Evolutionary conservation across 2,113 vertebrate genomes (phyloP), one percentile per base, ranked within the genome.

Genomic region (Hoplias malabaricus): DNA sequence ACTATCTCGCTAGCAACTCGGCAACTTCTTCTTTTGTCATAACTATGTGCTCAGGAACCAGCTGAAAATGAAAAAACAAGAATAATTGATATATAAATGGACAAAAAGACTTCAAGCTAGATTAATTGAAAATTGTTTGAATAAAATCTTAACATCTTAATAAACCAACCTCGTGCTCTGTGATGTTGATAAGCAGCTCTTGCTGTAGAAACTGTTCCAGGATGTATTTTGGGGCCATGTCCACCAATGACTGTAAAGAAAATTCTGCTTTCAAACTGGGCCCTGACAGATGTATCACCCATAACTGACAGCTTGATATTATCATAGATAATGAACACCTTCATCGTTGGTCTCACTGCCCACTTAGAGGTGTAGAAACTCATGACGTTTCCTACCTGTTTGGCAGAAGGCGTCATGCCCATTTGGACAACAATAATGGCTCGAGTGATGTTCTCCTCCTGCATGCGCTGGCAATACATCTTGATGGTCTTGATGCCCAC

Each of bases 181-280:
- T 99, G 86, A 99, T 99, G 92, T 99, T 99, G 83, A 78, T 78
- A 21, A 78, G 93, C 7, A 99, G 93, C 87, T 99, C 97, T 33
- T 99, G 97, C 80, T 99, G 97, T 34, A 99, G 89, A 80, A 99
- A 99, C 86, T 99, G 97, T 81, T 99, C 98, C 80, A 99, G 86
- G 71, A 99, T 96, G 84, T 99, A 99, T 48, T 99, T 99, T 9
- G 98, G 98, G 1, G 98, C 98, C 98, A 99, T 99, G 85, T 99
- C 97, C 0, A 99, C 94, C 57, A 99, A 87, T 5, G 98, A 99
- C 97, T 99, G 87, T 74, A 42, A 0, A 5, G 2, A 54, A 19
- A 31, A 40, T 21, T 40, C 23, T 40, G 19, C 1, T n/a, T n/a
- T n/a, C n/a, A n/a, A n/a, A n/a, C n/a, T n/a, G n/a, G n/a, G n/a